Conservation (phyloP, 92 coral and sea anemone species). For the Muricea muricata region DNA sequence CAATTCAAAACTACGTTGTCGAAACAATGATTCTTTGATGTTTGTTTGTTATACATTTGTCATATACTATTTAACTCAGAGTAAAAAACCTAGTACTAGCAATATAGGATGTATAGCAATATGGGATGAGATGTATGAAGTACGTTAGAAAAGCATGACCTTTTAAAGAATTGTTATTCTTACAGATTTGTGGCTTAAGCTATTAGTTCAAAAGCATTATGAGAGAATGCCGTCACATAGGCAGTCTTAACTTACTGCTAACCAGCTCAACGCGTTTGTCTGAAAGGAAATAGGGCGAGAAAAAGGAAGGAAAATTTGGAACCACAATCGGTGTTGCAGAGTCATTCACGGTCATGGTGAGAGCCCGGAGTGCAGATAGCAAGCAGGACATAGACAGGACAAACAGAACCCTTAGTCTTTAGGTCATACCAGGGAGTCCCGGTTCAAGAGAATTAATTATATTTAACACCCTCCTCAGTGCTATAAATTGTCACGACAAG, state of each 20-base stretch:
- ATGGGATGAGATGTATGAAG: too few species aligned
- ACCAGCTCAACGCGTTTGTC: neutral
- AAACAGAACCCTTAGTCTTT: too few species aligned
- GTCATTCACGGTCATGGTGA: neutral
- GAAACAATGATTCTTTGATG: too few species aligned
- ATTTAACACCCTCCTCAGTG: neutral
- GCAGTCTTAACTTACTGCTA: too few species aligned
- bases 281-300: neutral
- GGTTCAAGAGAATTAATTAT: neutral
- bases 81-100: too few species aligned
- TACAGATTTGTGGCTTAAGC: slow-evolving; percentile 9
- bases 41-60: too few species aligned
- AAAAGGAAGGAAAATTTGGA: neutral
- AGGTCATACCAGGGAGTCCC: neutral
- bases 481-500: slow-evolving; percentile 1
- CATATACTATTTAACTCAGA: too few species aligned
- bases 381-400: too few species aligned
- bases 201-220: neutral
- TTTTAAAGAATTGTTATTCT: neutral
- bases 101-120: too few species aligned
- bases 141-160: neutral
- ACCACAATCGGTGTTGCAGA: neutral
- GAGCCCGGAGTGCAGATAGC: neutral
- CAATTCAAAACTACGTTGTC: too few species aligned
- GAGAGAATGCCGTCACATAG: neutral